Conservation (phyloP, 2,113 vertebrate species). For the Ellobius talpinus region DNA sequence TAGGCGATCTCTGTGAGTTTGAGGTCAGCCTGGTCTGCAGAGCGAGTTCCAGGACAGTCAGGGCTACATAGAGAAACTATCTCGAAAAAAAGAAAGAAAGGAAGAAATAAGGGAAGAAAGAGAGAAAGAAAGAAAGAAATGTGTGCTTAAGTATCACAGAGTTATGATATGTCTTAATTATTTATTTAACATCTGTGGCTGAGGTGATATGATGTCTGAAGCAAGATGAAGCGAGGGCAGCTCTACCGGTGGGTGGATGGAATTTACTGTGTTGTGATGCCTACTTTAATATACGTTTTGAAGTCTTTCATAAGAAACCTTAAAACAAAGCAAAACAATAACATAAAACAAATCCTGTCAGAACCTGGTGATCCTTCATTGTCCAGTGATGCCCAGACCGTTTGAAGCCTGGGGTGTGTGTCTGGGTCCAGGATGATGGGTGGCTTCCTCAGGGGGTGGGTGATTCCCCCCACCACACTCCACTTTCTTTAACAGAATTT, state of each 20-base stretch:
- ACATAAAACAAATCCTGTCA: background rate
- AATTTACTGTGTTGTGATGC: background rate
- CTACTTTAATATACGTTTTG: background rate
- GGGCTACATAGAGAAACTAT: too few species aligned
- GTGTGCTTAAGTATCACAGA: constrained; percentile 3
- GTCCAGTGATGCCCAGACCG: background rate
- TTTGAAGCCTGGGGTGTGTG: background rate
- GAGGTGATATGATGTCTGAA: background rate
- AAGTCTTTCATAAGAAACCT: constrained; percentile 17
- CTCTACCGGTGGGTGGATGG: background rate
- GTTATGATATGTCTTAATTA: background rate
- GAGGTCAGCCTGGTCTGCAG: too few species aligned
- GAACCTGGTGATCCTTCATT: background rate
- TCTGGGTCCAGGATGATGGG: constrained; percentile 30
- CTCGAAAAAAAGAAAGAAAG: too few species aligned
- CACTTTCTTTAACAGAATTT: constrained; percentile 72
- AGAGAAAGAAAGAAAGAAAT: background rate
- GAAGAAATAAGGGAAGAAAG: too few species aligned
- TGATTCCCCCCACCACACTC: constrained; percentile 4
- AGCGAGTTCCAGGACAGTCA: too few species aligned
- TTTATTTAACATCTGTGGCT: background rate
- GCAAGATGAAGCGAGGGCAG: background rate
- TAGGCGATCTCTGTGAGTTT: too few species aligned
- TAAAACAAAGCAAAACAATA: constrained; percentile 19
- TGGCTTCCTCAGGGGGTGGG: constrained; percentile 14